Evolutionary conservation across 1,140 invertebrate genomes (phyloP).

Genomic region (Hycleus phaleratus): DNA sequence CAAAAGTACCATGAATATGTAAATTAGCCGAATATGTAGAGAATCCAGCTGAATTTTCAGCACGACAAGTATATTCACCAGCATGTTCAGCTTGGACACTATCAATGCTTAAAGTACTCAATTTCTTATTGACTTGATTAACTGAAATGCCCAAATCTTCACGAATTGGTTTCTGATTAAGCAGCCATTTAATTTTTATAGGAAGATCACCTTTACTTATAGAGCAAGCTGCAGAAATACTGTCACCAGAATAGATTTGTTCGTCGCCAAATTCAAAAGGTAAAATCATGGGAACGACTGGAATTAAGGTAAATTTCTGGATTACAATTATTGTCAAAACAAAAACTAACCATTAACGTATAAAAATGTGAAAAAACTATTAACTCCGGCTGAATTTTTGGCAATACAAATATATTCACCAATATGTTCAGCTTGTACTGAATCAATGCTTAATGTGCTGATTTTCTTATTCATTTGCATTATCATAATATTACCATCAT

Average conservation of each 20-base stretch:
- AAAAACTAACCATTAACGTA: constrained; percentile 48
- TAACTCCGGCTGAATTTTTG: constrained; percentile 45
- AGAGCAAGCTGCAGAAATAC: constrained; percentile 39
- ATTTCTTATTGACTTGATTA: constrained; percentile 32
- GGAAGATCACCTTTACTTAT: constrained; percentile 64
- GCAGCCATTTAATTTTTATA: constrained; percentile 55
- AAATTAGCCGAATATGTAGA: constrained; percentile 28
- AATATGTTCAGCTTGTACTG: constrained; percentile 44
- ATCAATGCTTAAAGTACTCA: constrained; percentile 55
- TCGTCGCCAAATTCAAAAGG: constrained; percentile 52
- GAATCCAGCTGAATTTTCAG: constrained; percentile 60
- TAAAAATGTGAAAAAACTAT: constrained; percentile 42
- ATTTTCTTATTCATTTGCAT: constrained; percentile 55
- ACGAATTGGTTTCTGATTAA: constrained; percentile 43
- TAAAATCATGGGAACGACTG: constrained; percentile 55
- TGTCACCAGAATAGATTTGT: constrained; percentile 51
- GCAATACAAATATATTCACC: constrained; percentile 54
- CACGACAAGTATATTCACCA: constrained; percentile 56
- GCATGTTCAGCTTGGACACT: constrained; percentile 60
- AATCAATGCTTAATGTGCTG: constrained; percentile 61
- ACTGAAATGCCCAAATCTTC: constrained; percentile 36
- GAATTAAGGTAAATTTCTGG: constrained; percentile 1
- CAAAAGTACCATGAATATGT: constrained; percentile 28
- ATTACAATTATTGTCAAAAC: neutral
- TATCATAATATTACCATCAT: constrained; percentile 42